Conservation (phyloP, 2,113 vertebrate species). For the Bostrychus sinensis region DNA sequence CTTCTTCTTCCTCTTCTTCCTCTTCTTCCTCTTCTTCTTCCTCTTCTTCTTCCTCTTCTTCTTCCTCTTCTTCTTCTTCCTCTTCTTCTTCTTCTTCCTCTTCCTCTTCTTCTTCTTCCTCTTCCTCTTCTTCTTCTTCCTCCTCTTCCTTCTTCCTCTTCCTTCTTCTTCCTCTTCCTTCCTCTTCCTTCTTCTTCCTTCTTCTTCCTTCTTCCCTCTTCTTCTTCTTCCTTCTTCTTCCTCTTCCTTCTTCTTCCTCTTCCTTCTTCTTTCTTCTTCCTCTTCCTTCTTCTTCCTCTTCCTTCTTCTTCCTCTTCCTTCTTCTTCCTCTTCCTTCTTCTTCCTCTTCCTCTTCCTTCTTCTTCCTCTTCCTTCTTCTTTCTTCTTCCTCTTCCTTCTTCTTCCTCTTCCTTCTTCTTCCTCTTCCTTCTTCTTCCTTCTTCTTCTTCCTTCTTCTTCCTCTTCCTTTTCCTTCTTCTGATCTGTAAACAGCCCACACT, state of each 20-base stretch:
- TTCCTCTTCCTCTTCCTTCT: background rate
- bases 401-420: no score
- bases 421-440: background rate
- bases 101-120: background rate
- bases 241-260: background rate
- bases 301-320: background rate
- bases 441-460: no score
- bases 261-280: background rate
- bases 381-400: background rate
- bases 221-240: background rate
- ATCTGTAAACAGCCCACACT: no score
- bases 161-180: background rate
- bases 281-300: background rate
- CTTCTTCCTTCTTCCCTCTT: background rate
- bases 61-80: background rate
- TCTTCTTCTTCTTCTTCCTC: background rate
- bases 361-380: background rate
- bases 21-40: no score
- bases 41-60: background rate
- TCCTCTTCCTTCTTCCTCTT: background rate
- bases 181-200: background rate
- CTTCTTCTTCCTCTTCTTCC: no score
- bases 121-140: background rate
- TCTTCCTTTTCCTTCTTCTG: no score
- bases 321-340: no score